Evolutionary conservation across 2,888 invertebrate species (phyloP).

Genomic region (Andrena chrysosceles): DNA sequence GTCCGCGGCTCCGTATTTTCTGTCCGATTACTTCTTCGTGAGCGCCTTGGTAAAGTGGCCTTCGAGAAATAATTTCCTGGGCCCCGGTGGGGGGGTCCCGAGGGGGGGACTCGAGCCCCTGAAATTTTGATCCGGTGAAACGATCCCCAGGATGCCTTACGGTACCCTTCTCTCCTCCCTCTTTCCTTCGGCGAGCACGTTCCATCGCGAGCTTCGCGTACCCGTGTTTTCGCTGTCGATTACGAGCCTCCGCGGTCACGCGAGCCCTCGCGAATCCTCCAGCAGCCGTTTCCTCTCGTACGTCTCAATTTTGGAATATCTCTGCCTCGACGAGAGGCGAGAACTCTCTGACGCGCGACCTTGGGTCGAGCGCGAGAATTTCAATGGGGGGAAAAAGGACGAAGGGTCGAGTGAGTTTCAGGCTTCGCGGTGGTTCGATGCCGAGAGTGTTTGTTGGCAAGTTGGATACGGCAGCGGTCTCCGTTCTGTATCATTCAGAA

Average conservation of each 20-base stretch:
- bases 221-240: conserved; percentile 50
- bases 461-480: background rate
- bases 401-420: background rate
- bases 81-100: conserved; percentile 10
- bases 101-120: conserved; percentile 50
- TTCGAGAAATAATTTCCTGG: conserved; percentile 71
- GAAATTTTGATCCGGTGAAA: conserved; percentile 72
- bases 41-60: conserved; percentile 69
- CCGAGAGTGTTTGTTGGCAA: background rate
- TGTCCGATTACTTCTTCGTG: conserved; percentile 72
- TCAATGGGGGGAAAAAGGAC: too few relatives aligned
- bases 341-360: conserved; percentile 2
- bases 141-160: conserved; percentile 66
- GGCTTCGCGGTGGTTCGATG: background rate
- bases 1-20: conserved; percentile 70
- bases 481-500: background rate
- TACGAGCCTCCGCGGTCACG: conserved; percentile 20
- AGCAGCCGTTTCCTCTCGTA: background rate
- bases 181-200: conserved; percentile 23
- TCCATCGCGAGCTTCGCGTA: conserved; percentile 15
- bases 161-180: conserved; percentile 45
- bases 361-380: background rate
- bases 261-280: conserved; percentile 11
- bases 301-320: conserved; percentile 29
- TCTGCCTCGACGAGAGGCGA: conserved; percentile 4